Percentiles rank a stretch among this genome's conserved stretches.
Evolutionary conservation across 2,113 vertebrate species (phyloP).

Genomic region (Clarias batrachus): DNA sequence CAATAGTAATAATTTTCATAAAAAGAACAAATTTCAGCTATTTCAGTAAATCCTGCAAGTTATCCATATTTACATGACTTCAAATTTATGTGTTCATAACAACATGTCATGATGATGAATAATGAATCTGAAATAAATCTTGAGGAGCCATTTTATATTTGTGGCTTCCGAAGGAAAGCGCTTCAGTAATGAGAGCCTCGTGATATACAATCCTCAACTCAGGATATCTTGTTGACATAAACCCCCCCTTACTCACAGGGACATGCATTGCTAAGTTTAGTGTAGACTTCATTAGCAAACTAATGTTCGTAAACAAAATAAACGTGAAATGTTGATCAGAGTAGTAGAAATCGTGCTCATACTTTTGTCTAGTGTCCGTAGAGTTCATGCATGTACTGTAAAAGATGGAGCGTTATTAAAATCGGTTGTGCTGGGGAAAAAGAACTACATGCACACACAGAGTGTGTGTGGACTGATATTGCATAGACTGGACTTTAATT

Average conservation of each 20-base stretch:
- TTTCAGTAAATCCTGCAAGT: too few species aligned
- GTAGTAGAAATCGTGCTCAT: constrained; percentile 2
- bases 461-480: neutral
- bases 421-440: neutral
- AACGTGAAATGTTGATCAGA: constrained; percentile 22
- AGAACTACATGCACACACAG: too few species aligned
- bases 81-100: neutral
- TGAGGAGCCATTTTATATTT: constrained; percentile 66
- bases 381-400: neutral
- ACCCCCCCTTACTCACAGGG: constrained; percentile 56
- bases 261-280: constrained; percentile 51
- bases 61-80: neutral
- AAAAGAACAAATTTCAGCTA: neutral
- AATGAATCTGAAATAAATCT: constrained; percentile 25
- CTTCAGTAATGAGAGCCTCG: constrained; percentile 62
- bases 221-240: constrained; percentile 73
- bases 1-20: neutral
- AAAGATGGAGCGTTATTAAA: neutral
- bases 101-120: neutral
- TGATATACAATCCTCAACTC: constrained; percentile 67
- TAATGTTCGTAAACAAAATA: constrained; percentile 19
- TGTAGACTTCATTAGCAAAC: constrained; percentile 52
- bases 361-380: neutral
- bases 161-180: constrained; percentile 65
- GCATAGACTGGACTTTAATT: neutral